phyloP scores from a whole-genome alignment of 2,113 vertebrate genomes.

The Columba livia region DNA sequence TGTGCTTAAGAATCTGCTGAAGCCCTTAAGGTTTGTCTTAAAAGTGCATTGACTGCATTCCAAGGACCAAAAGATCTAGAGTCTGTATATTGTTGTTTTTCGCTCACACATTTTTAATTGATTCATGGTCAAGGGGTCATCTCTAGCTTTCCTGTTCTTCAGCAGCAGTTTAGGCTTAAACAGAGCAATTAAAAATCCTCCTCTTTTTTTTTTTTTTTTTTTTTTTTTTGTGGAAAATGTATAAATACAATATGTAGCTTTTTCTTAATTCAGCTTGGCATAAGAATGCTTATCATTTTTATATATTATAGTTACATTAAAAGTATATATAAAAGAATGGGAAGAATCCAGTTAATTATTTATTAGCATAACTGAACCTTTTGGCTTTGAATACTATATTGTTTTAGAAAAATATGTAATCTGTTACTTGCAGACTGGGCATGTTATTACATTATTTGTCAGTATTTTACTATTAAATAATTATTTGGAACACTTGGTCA shows the following conservation, averaged over 20 bases:
- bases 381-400: background rate
- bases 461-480: background rate
- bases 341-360: background rate
- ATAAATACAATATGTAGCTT: background rate
- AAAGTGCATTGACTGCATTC: background rate
- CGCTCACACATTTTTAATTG: background rate
- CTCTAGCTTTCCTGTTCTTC: background rate
- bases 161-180: background rate
- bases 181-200: background rate
- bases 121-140: background rate
- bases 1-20: no score
- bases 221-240: background rate
- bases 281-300: background rate
- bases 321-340: background rate
- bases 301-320: background rate
- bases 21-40: background rate
- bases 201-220: background rate
- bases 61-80: constrained; percentile 1
- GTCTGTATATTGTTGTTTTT: constrained; percentile 10
- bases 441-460: background rate
- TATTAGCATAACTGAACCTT: background rate
- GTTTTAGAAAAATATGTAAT: background rate
- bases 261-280: background rate
- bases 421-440: background rate
- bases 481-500: background rate